Base-by-base conservation (phyloP, 2,113 vertebrate species). In the Barnardius zonarius region DNA sequence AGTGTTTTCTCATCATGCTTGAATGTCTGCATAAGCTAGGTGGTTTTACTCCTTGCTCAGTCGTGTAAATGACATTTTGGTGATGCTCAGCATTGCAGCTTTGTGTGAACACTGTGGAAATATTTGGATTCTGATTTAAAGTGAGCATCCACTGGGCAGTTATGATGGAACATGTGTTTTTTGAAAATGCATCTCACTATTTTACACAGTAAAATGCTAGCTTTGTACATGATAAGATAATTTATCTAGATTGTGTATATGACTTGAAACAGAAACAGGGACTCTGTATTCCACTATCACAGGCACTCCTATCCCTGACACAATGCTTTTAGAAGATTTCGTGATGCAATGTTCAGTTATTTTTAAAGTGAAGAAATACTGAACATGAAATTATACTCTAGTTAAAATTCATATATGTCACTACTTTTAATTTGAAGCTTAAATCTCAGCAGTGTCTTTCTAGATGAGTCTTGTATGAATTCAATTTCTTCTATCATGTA, bases 21-120 rank as follows among this genome's bases (percentile, higher is more conserved):
- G 54, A 5, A 43, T 43, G 18, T 78, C 15, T 54, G 64, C 64
- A 17, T 17, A 18, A 74, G 19, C 39, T 64, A 4, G 49, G 62
- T 84, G 37, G 5, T 1, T 3, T 22, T 67, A 9, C 73, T 62
- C 24, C 54, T 43, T 39, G 16, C 64, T 88, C 9, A 17, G 17
- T 14, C 22, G 23, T 64, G 75, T 5, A 33, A 83, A 37, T 55
- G 30, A 44, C 48, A n/a, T 25, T 16, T 73, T 83, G 82, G 72
- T 2, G 0, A 8, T 8, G 23, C 48, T 90, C 51, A 41, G 46
- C 0, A 0, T 64, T 52, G 13, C 3, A 1, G 49, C 15, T 90
- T 54, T 55, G 27, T 27, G 63, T 46, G 44, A 88, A 49, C 13
- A 4, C 6, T 10, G 3, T 9, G 39, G 13, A 84, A 81, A 61